Percentiles rank a stretch among this genome's conserved stretches.
Evolutionary conservation across 2,888 invertebrate genomes (phyloP).

Genomic region (Oeneis ivallda): DNA sequence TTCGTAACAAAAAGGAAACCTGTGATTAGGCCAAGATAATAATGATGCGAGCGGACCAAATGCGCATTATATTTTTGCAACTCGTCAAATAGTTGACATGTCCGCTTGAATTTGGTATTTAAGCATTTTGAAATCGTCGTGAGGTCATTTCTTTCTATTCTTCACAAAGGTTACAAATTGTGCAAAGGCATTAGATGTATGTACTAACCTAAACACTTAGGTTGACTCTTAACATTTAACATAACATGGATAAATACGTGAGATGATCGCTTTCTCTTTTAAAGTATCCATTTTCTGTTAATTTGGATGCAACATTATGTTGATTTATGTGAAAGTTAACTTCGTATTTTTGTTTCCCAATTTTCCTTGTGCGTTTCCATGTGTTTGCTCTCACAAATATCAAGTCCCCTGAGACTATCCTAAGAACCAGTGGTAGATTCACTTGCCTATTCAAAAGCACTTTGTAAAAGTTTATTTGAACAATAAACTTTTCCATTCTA

Average conservation of each 20-base stretch:
- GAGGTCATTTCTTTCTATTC: not conserved
- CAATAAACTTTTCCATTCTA: too few species aligned
- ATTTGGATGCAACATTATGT: slow-evolving; percentile 1
- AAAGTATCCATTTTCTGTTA: slow-evolving; percentile 1
- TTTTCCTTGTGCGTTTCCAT: not conserved
- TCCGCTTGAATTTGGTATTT: not conserved
- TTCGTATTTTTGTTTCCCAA: not conserved
- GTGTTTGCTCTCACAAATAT: not conserved
- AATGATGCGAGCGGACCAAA: not conserved
- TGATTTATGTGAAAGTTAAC: not conserved
- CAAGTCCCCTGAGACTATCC: not conserved
- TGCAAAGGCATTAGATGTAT: not conserved
- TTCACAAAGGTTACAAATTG: not conserved
- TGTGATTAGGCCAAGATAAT: not conserved
- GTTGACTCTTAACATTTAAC: slow-evolving; percentile 13
- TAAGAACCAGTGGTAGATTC: too few species aligned
- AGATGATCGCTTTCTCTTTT: slow-evolving; percentile 13
- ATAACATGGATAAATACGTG: not conserved
- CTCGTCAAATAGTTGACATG: not conserved
- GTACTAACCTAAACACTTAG: not conserved
- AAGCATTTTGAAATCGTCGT: not conserved
- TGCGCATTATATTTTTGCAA: too few species aligned
- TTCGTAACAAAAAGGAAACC: not conserved
- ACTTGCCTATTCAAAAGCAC: too few species aligned
- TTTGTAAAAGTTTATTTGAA: too few species aligned